Percentiles rank a stretch among this genome's conserved stretches.
phyloP scores from a whole-genome alignment of 2,113 vertebrate species.

The Anarhynchus alexandrinus region DNA sequence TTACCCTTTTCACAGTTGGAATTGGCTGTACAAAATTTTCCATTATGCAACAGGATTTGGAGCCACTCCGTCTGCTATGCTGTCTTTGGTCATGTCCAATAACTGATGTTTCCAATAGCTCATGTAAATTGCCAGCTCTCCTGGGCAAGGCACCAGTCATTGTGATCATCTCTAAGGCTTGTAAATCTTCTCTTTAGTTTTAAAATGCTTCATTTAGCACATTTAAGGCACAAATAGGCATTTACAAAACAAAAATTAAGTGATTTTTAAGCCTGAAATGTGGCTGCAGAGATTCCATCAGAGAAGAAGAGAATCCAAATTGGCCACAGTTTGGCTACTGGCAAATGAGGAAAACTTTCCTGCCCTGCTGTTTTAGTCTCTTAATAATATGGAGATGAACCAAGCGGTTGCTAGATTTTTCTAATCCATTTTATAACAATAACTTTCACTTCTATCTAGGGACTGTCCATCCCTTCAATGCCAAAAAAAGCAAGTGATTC shows the following conservation, averaged over 20 bases:
- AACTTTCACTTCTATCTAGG: not conserved
- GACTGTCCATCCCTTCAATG: not conserved
- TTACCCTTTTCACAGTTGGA: constrained; percentile 7
- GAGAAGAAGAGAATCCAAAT: constrained; percentile 18
- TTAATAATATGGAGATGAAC: constrained; percentile 2
- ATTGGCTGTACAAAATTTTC: constrained; percentile 1
- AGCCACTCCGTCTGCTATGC: not conserved
- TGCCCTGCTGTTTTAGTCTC: constrained; percentile 11
- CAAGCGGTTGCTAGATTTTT: not conserved
- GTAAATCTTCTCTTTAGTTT: constrained; percentile 42
- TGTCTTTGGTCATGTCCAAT: constrained; percentile 36
- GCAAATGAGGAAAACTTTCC: not conserved
- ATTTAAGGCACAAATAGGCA: constrained; percentile 36
- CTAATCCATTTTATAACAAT: constrained; percentile 1
- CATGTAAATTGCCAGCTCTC: constrained; percentile 24
- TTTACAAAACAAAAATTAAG: constrained; percentile 52
- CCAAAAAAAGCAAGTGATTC: not conserved
- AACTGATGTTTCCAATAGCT: constrained; percentile 37
- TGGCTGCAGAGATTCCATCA: constrained; percentile 10
- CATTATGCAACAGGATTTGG: constrained; percentile 28
- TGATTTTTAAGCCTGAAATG: constrained; percentile 36
- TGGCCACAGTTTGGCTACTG: constrained; percentile 23
- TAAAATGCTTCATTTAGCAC: constrained; percentile 16
- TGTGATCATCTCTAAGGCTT: constrained; percentile 26
- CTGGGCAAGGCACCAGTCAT: constrained; percentile 29